Evolutionary conservation across 1,140 invertebrate genomes (phyloP).

Genomic region (Alviniconcha marisindica): DNA sequence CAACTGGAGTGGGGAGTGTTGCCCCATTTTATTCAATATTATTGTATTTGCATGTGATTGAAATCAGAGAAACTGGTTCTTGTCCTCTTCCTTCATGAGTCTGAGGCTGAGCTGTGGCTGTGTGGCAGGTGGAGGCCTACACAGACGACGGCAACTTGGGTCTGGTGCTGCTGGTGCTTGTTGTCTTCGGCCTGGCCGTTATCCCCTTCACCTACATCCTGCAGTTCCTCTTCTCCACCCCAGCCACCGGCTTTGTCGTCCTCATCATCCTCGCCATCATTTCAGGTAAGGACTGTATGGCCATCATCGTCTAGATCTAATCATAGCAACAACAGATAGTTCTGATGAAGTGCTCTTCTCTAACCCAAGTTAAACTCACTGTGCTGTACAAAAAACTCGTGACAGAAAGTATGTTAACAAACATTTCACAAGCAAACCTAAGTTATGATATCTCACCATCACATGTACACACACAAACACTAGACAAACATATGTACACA

Average conservation of each 20-base stretch:
- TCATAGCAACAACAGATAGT: no score
- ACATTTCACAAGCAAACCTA: no score
- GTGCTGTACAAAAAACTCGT: no score
- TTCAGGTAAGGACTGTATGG: slow-evolving; percentile 57
- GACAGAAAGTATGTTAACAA: no score
- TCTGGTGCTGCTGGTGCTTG: slow-evolving; percentile 76
- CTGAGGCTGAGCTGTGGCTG: no score
- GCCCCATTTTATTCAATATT: background rate
- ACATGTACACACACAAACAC: no score
- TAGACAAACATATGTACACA: no score
- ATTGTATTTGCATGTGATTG: background rate
- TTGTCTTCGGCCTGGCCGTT: slow-evolving; percentile 70
- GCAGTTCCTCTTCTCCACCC: slow-evolving; percentile 69
- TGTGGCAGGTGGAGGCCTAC: slow-evolving; percentile 77
- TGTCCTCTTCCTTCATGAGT: background rate
- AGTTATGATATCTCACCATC: no score
- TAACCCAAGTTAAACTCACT: no score
- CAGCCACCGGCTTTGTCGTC: slow-evolving; percentile 70
- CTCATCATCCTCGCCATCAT: slow-evolving; percentile 70
- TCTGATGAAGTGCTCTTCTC: no score
- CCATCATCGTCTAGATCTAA: no score
- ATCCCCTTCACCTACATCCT: slow-evolving; percentile 73
- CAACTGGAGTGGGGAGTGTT: no score
- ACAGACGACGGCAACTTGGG: slow-evolving; percentile 76
- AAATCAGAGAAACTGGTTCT: background rate